phyloP scores from a whole-genome alignment of 2,113 vertebrate species.

The Cercopithecus mona region DNA sequence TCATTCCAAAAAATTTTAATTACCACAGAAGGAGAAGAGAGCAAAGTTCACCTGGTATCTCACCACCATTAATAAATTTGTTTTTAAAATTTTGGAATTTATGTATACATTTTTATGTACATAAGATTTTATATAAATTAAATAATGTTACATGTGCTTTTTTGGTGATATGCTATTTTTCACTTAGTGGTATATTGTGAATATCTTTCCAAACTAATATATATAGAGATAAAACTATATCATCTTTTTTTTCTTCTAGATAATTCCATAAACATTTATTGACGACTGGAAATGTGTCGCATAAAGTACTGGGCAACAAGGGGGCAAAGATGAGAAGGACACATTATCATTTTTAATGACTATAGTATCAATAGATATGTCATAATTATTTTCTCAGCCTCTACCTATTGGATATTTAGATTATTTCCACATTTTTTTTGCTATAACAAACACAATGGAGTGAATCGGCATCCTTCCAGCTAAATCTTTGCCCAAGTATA shows the following conservation, averaged over 20 bases:
- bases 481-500: background rate
- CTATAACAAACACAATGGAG: background rate
- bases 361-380: background rate
- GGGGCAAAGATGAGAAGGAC: background rate
- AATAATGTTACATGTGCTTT: background rate
- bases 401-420: background rate
- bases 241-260: background rate
- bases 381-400: background rate
- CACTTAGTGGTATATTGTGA: background rate
- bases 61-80: background rate
- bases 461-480: background rate
- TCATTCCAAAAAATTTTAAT: background rate
- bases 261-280: slow-evolving; percentile 10
- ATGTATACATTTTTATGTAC: background rate
- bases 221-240: background rate
- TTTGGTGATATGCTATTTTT: background rate
- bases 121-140: background rate
- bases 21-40: background rate
- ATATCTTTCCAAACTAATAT: background rate
- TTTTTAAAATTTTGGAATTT: slow-evolving; percentile 31
- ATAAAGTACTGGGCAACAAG: background rate
- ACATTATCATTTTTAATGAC: background rate
- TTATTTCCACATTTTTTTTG: background rate
- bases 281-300: background rate
- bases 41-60: background rate